Conservation (phyloP, 2,888 invertebrate species). For the Lapara coniferarum region DNA sequence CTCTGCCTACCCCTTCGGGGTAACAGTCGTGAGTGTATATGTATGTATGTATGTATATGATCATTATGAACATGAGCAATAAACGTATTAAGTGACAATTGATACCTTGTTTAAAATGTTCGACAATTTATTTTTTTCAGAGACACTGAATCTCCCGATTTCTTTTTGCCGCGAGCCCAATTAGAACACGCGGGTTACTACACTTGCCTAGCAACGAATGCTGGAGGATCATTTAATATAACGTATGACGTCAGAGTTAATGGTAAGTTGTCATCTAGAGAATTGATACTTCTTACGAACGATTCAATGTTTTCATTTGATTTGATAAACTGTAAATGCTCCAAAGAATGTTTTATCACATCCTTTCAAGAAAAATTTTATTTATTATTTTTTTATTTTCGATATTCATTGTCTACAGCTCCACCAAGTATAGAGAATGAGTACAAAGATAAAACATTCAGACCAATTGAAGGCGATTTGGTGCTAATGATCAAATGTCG, state of each 20-base stretch:
- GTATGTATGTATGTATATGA: no score
- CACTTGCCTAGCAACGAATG: slow-evolving; percentile 54
- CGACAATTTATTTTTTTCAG: slow-evolving; percentile 35
- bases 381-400: no score
- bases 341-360: no score
- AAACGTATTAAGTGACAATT: no score
- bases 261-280: slow-evolving; percentile 39
- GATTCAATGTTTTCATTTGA: neutral
- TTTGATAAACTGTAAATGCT: no score
- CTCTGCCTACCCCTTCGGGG: no score
- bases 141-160: slow-evolving; percentile 15
- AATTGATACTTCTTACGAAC: neutral
- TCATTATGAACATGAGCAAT: no score
- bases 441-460: slow-evolving; percentile 29
- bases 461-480: slow-evolving; percentile 47
- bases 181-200: slow-evolving; percentile 52
- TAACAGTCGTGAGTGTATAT: no score
- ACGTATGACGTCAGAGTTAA: slow-evolving; percentile 49
- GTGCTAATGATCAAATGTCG: slow-evolving; percentile 50
- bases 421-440: slow-evolving; percentile 47
- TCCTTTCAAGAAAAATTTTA: no score
- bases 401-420: slow-evolving; percentile 41
- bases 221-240: slow-evolving; percentile 42
- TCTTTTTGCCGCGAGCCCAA: slow-evolving; percentile 42
- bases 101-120: no score